These are phyloP conservation scores for Centrocercus urophasianus DNA, from an alignment of 2,113 vertebrate species.

Conservation along the genomic window DNA sequence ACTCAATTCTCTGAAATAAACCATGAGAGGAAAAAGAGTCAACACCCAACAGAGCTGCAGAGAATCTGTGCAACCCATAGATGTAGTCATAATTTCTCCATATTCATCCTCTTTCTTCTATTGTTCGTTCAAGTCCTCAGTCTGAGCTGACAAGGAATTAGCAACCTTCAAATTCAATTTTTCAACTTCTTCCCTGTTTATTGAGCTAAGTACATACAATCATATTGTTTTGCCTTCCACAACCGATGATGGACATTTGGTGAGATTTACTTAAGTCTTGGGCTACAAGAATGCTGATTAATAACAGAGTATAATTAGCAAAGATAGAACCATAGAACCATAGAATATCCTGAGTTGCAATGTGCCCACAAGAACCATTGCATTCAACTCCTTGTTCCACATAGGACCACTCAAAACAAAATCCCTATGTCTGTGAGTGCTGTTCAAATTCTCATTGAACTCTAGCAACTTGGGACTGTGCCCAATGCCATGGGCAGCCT, in stretches of 20 bases:
- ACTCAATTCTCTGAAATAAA: not conserved
- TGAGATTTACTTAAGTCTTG: slow-evolving; percentile 44
- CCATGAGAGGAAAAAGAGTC: too few species aligned
- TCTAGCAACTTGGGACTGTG: too few species aligned
- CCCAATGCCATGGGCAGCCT: too few species aligned
- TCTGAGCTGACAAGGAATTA: not conserved
- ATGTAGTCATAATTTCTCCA: not conserved
- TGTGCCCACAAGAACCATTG: too few species aligned
- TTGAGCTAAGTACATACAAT: not conserved
- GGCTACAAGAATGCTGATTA: slow-evolving; percentile 41
- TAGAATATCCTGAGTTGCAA: too few species aligned
- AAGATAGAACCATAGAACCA: not conserved
- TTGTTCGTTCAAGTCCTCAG: not conserved
- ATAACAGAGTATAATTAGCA: not conserved
- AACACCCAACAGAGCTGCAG: not conserved
- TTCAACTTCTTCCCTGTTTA: not conserved
- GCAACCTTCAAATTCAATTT: not conserved
- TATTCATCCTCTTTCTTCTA: not conserved
- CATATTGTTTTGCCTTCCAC: not conserved
- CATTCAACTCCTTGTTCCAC: too few species aligned
- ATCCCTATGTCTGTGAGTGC: too few species aligned
- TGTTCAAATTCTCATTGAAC: too few species aligned
- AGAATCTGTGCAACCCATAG: not conserved
- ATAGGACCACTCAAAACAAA: too few species aligned
- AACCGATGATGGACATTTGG: not conserved